Evolutionary conservation across 1,140 invertebrate genomes (phyloP), one percentile per base, ranked within the genome.

Genomic region (Drosophila funebris): DNA sequence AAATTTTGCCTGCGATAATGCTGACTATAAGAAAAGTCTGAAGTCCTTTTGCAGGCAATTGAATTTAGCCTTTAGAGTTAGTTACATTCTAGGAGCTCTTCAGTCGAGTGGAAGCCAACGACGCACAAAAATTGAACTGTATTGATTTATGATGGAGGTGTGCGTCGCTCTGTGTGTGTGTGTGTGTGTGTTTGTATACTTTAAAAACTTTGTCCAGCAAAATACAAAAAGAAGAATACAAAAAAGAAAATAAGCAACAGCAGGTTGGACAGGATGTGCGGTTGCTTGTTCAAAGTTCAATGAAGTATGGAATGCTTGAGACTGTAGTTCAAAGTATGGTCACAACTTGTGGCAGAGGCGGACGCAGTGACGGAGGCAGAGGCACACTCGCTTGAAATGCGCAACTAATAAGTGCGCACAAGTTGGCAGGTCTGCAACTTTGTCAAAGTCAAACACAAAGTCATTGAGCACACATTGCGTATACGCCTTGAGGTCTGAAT

Each of bases 371-470:
- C 1, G 16, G 9, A 52, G 37, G 20, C n/a, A 27, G 22, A 50
- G 24, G 24, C 0, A 41, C 22, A 31, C 44, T 18, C 33, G 16
- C 13, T 46, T 48, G 14, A 58, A 54, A 46, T 48, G 50, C 22
- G 63, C 57, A 73, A 63, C 71, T 61, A 69, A 58, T 69, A 80
- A 80, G 77, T 84, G 75, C 72, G 63, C 54, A 44, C 37, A 48
- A 66, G 63, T 64, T 67, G 75, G 74, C 52, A 16, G 43, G 54
- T 77, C 44, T 61, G 29, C 66, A 87, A 85, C 73, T 87, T 85
- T 77, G 69, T 81, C 81, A 85, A 85, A 85, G 81, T 85, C 82
- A 85, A 85, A 87, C 74, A 87, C 43, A 85, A 85, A 81, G 78
- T 87, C 72, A 41, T 46, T 54, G 44, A 14, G 39, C 46, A 16